Base-by-base conservation (phyloP, 2,797 vertebrate species). In the Champsocephalus gunnari region DNA sequence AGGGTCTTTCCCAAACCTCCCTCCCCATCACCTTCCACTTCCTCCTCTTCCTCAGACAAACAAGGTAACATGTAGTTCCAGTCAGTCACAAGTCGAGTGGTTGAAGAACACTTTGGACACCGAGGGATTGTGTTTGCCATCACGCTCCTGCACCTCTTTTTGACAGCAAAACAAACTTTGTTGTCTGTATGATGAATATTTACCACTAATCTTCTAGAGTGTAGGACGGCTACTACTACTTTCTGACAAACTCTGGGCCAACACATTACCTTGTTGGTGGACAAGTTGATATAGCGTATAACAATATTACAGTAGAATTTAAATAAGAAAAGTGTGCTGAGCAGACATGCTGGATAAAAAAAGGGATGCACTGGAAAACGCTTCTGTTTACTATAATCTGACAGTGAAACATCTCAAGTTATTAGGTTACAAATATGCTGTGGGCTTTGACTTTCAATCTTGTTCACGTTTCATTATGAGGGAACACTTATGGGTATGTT, bases 1-100 rank as follows among this genome's bases (percentile, higher is more conserved):
- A 96, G 97, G 92, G 91, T 95, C 63, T 98, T 97, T 90, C 97
- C 97, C 75, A 95, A 93, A 81, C 95, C 93, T 61, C 96, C 13
- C 65, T 96, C 93, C 54, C 94, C 93, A 1, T 93, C 92, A 48
- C 93, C 93, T 1, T 93, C 94, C 81, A 93, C 87, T 13, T 92
- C 92, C 43, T 93, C 93, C 10, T 92, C 93, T 2, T 93, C 92
- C 72, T 94, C 92, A 56, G 93, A 94, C 82, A 94, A 93, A 81
- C 93, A 94, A 77, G 92, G 90, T 81, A 90, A 93, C 90, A 86
- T 92, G 81, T 94, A 94, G 89, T 67, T 68, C 45, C 81, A 57
- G 32, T 67, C 55, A 54, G 61, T 56, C 75, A 56, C 74, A 51
- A 16, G 48, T 24, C 60, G 76, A 71, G 44, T 34, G 71, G 59